These are phyloP conservation scores for Cephus pulcher DNA, from an alignment of 2,888 invertebrate species.

Conservation along the genomic window DNA sequence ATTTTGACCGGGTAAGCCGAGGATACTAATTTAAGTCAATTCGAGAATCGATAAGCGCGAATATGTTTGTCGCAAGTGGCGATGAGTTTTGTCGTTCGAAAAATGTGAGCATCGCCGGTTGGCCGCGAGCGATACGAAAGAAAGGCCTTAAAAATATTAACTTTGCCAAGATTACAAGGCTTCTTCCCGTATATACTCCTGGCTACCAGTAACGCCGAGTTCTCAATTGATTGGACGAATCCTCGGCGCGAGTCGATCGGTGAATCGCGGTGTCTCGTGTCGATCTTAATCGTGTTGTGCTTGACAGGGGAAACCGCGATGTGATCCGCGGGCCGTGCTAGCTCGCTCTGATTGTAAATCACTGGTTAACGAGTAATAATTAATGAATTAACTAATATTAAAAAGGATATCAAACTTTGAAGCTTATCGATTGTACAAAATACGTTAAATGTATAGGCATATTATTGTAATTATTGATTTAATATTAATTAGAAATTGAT, in stretches of 20 bases:
- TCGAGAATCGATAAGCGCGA: constrained; percentile 2
- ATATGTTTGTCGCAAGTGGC: not conserved
- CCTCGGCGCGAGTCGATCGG: not conserved
- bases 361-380: constrained; percentile 28
- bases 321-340: constrained; percentile 13
- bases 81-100: not conserved
- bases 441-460: constrained; percentile 55
- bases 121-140: not conserved
- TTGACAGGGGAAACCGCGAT: constrained; percentile 43
- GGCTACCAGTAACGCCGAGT: not conserved
- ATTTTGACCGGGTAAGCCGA: constrained; percentile 5
- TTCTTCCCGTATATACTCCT: not conserved
- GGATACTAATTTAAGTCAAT: not conserved
- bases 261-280: constrained; percentile 31
- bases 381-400: constrained; percentile 35
- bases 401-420: constrained; percentile 49
- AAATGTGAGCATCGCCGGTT: not conserved
- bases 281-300: constrained; percentile 28
- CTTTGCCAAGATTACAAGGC: not conserved
- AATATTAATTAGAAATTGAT: constrained; percentile 46
- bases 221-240: not conserved
- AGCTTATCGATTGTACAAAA: constrained; percentile 61
- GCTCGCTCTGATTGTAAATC: constrained; percentile 31
- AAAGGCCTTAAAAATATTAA: not conserved
- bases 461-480: constrained; percentile 48